phyloP scores from a whole-genome alignment of 1,140 invertebrate genomes.

The Drosophila paulistorum region DNA sequence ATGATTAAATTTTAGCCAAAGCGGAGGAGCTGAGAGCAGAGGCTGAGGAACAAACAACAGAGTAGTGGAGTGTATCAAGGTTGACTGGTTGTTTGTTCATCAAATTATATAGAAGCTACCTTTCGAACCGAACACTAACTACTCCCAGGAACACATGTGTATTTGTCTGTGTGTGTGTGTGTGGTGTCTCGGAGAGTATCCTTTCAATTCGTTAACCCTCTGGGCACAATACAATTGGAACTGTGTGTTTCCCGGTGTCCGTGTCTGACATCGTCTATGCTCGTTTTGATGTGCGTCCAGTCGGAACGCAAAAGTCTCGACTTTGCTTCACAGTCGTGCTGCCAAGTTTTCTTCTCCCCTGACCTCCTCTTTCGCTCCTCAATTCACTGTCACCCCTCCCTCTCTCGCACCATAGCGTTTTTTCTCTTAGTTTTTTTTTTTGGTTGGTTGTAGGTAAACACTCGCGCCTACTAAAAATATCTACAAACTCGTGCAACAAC shows the following conservation, averaged over 20 bases:
- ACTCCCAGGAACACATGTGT: constrained; percentile 10
- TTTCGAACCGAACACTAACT: constrained; percentile 5
- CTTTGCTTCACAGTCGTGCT: constrained; percentile 30
- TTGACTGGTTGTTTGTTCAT: constrained; percentile 75
- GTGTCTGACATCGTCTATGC: constrained; percentile 61
- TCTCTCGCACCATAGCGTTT: constrained; percentile 52
- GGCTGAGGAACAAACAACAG: constrained; percentile 32
- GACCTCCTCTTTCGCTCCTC: neutral
- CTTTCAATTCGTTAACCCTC: constrained; percentile 55
- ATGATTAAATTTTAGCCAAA: constrained; percentile 35
- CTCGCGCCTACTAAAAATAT: constrained; percentile 75
- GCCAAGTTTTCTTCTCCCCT: constrained; percentile 29
- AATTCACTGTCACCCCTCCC: neutral
- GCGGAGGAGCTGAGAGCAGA: neutral
- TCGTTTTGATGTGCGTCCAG: constrained; percentile 70
- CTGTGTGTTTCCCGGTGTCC: constrained; percentile 52
- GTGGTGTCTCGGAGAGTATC: constrained; percentile 35
- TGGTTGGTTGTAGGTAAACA: constrained; percentile 62
- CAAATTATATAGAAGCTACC: constrained; percentile 71
- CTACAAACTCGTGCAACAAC: constrained; percentile 75
- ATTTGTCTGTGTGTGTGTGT: neutral
- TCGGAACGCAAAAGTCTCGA: constrained; percentile 65
- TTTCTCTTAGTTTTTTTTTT: constrained; percentile 14
- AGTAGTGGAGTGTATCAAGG: constrained; percentile 34
- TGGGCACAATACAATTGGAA: constrained; percentile 57